Conservation (phyloP, 1,140 invertebrate genomes). For the Bombus sylvicola region DNA sequence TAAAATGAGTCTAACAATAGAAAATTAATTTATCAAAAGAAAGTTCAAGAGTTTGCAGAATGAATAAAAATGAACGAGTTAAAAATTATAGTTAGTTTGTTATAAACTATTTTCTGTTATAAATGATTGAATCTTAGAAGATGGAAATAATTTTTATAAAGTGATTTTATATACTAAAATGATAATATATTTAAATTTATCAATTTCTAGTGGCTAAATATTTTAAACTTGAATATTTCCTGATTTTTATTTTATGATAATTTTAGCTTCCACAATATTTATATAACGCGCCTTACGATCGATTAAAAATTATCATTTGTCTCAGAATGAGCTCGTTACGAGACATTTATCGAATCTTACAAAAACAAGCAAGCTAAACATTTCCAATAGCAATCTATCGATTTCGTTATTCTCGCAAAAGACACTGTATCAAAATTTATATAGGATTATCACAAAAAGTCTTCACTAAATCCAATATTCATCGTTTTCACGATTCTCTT, state of each 20-base stretch:
- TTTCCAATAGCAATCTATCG: no score
- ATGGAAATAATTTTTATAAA: not conserved
- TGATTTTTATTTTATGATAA: not conserved
- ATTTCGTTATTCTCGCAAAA: not conserved
- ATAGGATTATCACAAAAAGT: not conserved
- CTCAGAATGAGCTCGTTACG: no score
- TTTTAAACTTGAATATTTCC: not conserved
- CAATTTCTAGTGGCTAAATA: not conserved
- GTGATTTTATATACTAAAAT: no score
- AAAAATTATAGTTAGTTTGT: not conserved
- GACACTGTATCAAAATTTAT: not conserved
- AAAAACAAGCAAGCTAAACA: no score
- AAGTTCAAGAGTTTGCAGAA: not conserved
- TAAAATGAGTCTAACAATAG: not conserved
- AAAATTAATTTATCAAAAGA: not conserved
- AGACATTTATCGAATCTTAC: no score
- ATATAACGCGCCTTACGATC: no score
- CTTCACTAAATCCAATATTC: not conserved
- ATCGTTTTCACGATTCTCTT: not conserved
- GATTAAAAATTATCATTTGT: no score
- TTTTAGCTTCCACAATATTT: not conserved
- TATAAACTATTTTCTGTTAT: not conserved
- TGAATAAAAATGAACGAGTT: not conserved
- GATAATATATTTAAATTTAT: not conserved
- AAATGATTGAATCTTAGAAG: no score